Evolutionary conservation across 2,113 vertebrate species (phyloP).

Genomic region (Furnarius figulus): DNA sequence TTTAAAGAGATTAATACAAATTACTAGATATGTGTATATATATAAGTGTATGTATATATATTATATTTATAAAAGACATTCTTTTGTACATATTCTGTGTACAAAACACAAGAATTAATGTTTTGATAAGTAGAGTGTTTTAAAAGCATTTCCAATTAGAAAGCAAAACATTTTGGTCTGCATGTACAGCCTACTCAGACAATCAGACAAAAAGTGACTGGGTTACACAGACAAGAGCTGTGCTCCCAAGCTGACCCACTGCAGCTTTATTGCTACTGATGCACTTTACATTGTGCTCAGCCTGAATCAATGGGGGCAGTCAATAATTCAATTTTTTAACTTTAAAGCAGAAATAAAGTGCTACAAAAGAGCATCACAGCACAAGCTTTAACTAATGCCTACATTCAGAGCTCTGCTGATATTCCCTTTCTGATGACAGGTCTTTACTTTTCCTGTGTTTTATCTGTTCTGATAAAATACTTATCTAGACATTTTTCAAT

Average conservation of each 20-base stretch:
- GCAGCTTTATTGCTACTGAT: not conserved
- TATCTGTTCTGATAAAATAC: not conserved
- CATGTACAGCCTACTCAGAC: fast-evolving
- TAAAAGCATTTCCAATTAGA: not conserved
- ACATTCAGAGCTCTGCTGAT: not conserved
- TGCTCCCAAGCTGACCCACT: not conserved
- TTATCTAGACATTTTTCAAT: not conserved
- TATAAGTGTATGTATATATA: not conserved
- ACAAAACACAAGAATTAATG: not conserved
- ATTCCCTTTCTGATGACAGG: not conserved
- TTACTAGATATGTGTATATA: not conserved
- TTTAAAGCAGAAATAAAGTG: not conserved
- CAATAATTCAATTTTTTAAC: not conserved
- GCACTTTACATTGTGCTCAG: not conserved
- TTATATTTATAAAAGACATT: not conserved
- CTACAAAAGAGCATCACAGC: not conserved
- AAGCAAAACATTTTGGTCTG: not conserved
- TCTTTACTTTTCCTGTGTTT: not conserved
- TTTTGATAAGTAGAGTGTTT: not conserved
- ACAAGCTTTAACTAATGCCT: not conserved
- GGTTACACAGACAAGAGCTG: not conserved
- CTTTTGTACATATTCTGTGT: not conserved
- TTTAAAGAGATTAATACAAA: not conserved
- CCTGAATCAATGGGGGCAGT: not conserved
- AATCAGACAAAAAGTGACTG: not conserved